These are phyloP conservation scores for Ferdinandea cuprea DNA, from an alignment of 2,888 invertebrate species.

Conservation along the genomic window DNA sequence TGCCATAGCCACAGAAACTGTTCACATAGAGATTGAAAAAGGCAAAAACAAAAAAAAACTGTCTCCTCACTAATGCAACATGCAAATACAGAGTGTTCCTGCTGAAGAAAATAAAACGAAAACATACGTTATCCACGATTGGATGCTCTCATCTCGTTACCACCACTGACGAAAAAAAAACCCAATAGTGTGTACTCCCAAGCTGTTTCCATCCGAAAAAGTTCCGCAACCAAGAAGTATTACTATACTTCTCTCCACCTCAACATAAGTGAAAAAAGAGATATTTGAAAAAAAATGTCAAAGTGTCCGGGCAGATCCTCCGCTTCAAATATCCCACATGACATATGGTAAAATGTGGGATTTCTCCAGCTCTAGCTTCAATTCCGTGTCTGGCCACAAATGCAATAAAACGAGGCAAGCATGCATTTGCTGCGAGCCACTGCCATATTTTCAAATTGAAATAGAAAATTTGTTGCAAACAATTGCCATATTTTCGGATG, in stretches of 20 bases:
- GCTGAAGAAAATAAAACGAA: conserved; percentile 28
- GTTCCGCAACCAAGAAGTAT: conserved; percentile 42
- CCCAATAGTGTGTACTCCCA: conserved; percentile 41
- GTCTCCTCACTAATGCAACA: not conserved
- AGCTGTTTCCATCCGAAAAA: conserved; percentile 61
- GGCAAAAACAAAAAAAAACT: too few species aligned
- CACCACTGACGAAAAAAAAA: conserved; percentile 53
- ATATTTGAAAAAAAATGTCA: conserved; percentile 49
- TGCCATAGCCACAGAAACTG: conserved; percentile 54
- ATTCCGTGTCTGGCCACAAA: conserved; percentile 43
- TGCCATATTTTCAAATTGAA: conserved; percentile 61
- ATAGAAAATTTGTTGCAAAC: conserved; percentile 68
- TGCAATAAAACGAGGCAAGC: conserved; percentile 63
- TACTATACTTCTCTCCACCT: conserved; percentile 2
- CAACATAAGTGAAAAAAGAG: conserved; percentile 8
- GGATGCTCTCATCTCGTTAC: conserved; percentile 73
- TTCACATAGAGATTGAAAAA: conserved; percentile 49
- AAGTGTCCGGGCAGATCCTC: conserved; percentile 37
- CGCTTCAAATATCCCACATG: conserved; percentile 16
- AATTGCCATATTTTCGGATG: conserved; percentile 67
- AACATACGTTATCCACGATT: conserved; percentile 68
- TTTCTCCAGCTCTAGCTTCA: conserved; percentile 42
- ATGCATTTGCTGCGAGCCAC: conserved; percentile 39
- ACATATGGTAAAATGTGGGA: conserved; percentile 31
- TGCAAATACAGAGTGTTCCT: not conserved